Conservation (phyloP, 2,888 invertebrate species). For the Iphiclides podalirius region DNA sequence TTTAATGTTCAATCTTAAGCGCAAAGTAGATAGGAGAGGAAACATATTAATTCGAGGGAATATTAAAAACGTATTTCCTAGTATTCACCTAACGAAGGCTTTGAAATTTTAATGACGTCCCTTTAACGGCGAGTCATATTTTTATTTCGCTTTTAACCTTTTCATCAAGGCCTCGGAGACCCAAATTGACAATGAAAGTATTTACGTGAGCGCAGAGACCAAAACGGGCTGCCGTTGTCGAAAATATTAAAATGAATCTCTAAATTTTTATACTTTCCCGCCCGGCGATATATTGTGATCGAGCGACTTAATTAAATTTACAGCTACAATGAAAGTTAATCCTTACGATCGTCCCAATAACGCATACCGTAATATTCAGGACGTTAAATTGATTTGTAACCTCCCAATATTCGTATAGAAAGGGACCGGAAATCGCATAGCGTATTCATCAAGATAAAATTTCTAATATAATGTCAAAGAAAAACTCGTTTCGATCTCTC, state of each 20-base stretch:
- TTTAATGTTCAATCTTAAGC: no score
- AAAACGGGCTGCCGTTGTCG: background rate
- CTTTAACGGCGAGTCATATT: constrained; percentile 1
- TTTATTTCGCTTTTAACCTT: constrained; percentile 19
- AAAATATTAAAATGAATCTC: background rate
- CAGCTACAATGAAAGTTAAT: no score
- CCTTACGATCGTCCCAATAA: no score
- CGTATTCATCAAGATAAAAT: no score
- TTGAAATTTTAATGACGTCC: constrained; percentile 18
- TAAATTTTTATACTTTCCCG: background rate
- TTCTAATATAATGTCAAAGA: no score
- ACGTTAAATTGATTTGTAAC: no score
- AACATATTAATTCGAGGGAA: no score
- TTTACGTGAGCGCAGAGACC: constrained; percentile 12
- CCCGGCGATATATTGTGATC: background rate
- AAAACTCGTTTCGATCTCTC: no score
- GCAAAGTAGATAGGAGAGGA: no score
- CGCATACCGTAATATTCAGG: no score
- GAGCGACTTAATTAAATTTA: background rate
- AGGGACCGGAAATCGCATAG: no score
- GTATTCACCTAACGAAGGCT: constrained; percentile 14
- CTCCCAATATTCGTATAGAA: no score
- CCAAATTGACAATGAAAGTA: constrained; percentile 22
- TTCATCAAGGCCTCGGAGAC: constrained; percentile 17
- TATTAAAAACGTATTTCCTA: constrained; percentile 1